Conservation (phyloP, 2,888 invertebrate genomes). For the Margaritifera margaritifera region DNA sequence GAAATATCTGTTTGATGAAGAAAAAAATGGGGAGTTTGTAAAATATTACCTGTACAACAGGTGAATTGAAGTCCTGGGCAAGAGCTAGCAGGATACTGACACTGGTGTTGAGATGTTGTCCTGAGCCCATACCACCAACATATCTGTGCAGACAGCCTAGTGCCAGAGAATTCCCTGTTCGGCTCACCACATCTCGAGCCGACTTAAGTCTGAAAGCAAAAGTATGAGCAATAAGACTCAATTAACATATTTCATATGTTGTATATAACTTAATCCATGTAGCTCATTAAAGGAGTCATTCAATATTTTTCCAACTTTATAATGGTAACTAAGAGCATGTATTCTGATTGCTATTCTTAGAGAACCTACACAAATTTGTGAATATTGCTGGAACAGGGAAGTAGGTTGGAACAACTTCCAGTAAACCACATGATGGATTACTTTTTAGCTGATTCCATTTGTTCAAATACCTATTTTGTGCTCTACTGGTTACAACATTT, state of each 20-base stretch:
- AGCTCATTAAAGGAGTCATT: no score
- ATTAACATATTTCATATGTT: background rate
- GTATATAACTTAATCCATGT: background rate
- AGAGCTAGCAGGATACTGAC: constrained; percentile 94
- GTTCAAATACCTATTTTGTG: no score
- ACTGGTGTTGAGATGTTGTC: constrained; percentile 93
- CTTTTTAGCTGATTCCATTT: no score
- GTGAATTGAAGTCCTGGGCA: constrained; percentile 93
- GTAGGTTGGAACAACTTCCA: no score
- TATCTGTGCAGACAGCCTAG: constrained; percentile 97
- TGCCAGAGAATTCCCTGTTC: constrained; percentile 90
- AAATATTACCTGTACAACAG: constrained; percentile 87
- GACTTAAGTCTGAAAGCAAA: constrained; percentile 78
- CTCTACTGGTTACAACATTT: no score
- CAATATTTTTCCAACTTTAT: background rate
- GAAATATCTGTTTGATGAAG: no score
- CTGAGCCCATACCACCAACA: constrained; percentile 95
- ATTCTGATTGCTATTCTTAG: no score
- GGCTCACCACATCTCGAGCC: constrained; percentile 88
- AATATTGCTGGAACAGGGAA: no score
- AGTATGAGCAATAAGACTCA: background rate
- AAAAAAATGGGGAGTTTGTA: no score
- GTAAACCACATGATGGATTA: no score
- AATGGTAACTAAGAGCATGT: no score
- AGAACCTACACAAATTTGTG: no score